A percentile compares a stretch with the other conserved stretches of the same genome.
phyloP scores from a whole-genome alignment of 2,113 vertebrate genomes.

The Pseudolaguvia tuberculata region DNA sequence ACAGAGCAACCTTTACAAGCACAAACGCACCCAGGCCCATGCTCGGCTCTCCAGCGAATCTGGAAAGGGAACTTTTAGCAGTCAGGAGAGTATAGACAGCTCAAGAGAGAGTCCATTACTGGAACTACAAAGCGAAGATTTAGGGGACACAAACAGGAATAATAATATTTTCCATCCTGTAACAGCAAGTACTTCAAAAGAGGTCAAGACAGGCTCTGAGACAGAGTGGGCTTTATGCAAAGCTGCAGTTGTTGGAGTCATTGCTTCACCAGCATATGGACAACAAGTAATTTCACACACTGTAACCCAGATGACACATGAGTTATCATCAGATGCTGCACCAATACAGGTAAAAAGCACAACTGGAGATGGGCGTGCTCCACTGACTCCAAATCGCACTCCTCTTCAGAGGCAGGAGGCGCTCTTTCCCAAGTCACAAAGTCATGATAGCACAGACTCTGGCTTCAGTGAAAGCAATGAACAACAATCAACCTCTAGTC shows the following conservation, averaged over 20 bases:
- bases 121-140: conserved; percentile 53
- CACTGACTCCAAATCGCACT: conserved; percentile 52
- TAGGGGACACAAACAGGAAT: conserved; percentile 44
- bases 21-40: conserved; percentile 89
- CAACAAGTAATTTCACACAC: conserved; percentile 42
- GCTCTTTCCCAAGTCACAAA: conserved; percentile 78
- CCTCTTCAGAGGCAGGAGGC: conserved; percentile 78
- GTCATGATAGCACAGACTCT: conserved; percentile 91
- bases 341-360: neutral
- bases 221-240: conserved; percentile 46
- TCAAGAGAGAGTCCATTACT: conserved; percentile 60
- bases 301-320: conserved; percentile 14
- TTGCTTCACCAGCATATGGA: conserved; percentile 34
- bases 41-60: conserved; percentile 74
- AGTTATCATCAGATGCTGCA: conserved; percentile 17
- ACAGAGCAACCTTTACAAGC: conserved; percentile 96
- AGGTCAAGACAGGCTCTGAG: conserved; percentile 17
- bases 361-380: conserved; percentile 46
- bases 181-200: conserved; percentile 7
- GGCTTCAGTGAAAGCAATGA: conserved; percentile 89
- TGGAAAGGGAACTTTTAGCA: conserved; percentile 57
- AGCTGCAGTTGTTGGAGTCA: conserved; percentile 44
- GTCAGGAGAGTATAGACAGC: conserved; percentile 59
- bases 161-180: conserved; percentile 7
- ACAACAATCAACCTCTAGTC: conserved; percentile 70